Base-by-base conservation (phyloP, 2,113 vertebrate species). In the Lampris incognitus region DNA sequence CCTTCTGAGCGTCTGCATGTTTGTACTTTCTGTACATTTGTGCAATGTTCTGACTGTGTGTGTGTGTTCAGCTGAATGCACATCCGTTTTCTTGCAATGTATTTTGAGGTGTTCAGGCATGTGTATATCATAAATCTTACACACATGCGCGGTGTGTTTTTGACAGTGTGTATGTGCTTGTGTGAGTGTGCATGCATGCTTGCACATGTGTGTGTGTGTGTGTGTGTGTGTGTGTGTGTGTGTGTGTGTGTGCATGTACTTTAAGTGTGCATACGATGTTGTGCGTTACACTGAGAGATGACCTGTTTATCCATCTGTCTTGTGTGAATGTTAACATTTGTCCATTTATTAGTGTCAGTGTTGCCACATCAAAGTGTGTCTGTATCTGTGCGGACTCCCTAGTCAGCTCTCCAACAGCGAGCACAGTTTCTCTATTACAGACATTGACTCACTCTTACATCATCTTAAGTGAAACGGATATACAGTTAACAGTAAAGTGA, bases 371-470 rank as follows among this genome's bases (percentile, higher is more conserved):
- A 83, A 72, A 83, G 82, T 69, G 48, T 64, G 36, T 56, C 72
- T 69, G 37, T 13, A 46, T 79, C 69, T 60, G 77, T 79, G 72
- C 80, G 24, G 24, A 24, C 24, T 24, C 24, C 24, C 55, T 61
- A 40, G 38, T 46, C 36, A 66, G 69, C 73, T 0, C 61, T 73
- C 72, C 83, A 77, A 69, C 57, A 63, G 72, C 70, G 60, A 51
- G 6, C 9, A 8, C 49, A 74, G 59, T 55, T n/a, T 51, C 46
- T 61, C 5, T n/a, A 75, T 92, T 91, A 86, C 91, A 85, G 66
- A 70, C 63, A 76, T 86, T 88, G 84, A 79, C 83, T 91, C 87
- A 87, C 74, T 46, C 61, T 92, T 93, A 83, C 92, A 93, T 93
- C 91, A 92, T 80, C 78, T 79, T 62, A 41, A 63, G 39, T 48